Conservation (phyloP, 2,888 invertebrate species). For the Melanargia galathea region DNA sequence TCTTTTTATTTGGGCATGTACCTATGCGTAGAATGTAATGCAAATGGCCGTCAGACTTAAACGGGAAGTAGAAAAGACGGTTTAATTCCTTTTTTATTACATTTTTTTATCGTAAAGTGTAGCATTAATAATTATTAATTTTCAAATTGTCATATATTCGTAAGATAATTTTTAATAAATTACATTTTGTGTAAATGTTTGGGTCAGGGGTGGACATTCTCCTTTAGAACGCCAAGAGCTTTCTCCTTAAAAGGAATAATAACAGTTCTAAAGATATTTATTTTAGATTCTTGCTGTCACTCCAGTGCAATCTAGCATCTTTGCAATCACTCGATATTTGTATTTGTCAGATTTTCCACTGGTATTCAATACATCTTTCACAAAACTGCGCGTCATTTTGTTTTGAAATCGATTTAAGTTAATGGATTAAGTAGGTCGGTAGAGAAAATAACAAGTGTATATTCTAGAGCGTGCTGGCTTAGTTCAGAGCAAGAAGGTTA, state of each 20-base stretch:
- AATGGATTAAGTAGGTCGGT: background rate
- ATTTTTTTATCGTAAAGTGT: too few species aligned
- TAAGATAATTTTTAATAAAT: too few species aligned
- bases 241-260: background rate
- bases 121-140: too few species aligned
- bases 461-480: background rate
- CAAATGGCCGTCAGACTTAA: too few species aligned
- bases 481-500: background rate
- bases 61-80: too few species aligned
- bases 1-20: too few species aligned
- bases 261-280: slow-evolving; percentile 8
- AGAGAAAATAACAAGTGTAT: slow-evolving; percentile 1
- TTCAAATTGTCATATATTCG: too few species aligned
- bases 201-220: too few species aligned
- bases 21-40: too few species aligned
- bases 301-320: background rate
- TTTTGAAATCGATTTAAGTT: slow-evolving; percentile 12
- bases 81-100: too few species aligned
- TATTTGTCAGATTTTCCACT: slow-evolving; percentile 1
- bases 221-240: background rate
- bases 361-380: background rate
- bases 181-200: too few species aligned
- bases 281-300: slow-evolving; percentile 17
- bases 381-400: slow-evolving; percentile 12
- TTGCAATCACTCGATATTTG: slow-evolving; percentile 13